phyloP scores from a whole-genome alignment of 1,140 invertebrate genomes.

The Brachionus koreanus region DNA sequence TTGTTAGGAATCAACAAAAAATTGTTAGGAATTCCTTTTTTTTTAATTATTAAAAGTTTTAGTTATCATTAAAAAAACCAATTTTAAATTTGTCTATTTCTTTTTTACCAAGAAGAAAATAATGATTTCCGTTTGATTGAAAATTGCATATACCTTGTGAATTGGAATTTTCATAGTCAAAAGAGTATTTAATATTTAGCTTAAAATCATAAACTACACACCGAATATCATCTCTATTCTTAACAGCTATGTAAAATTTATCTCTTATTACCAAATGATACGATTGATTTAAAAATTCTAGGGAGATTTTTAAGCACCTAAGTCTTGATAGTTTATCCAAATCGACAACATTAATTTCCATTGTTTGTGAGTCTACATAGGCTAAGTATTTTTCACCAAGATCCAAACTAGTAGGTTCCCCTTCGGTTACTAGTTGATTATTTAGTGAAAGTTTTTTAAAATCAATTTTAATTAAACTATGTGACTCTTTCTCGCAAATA shows the following conservation, averaged over 20 bases:
- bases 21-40: too few relatives aligned
- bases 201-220: background rate
- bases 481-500: conserved; percentile 30
- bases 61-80: conserved; percentile 15
- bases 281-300: conserved; percentile 5
- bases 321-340: background rate
- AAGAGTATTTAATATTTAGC: conserved; percentile 30
- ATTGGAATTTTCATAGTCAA: conserved; percentile 33
- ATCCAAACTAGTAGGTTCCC: background rate
- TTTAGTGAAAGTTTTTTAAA: background rate
- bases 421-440: background rate
- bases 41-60: background rate
- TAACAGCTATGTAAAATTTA: background rate
- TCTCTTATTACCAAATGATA: background rate
- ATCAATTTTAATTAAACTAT: conserved; percentile 4
- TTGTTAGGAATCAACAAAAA: too few relatives aligned
- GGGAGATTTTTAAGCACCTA: background rate
- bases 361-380: background rate
- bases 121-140: background rate
- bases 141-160: background rate
- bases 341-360: background rate
- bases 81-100: conserved; percentile 2
- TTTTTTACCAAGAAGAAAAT: background rate
- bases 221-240: conserved; percentile 2
- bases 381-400: conserved; percentile 10